Base-by-base conservation (phyloP, 2,888 invertebrate genomes). In the Platynereis dumerilii region DNA sequence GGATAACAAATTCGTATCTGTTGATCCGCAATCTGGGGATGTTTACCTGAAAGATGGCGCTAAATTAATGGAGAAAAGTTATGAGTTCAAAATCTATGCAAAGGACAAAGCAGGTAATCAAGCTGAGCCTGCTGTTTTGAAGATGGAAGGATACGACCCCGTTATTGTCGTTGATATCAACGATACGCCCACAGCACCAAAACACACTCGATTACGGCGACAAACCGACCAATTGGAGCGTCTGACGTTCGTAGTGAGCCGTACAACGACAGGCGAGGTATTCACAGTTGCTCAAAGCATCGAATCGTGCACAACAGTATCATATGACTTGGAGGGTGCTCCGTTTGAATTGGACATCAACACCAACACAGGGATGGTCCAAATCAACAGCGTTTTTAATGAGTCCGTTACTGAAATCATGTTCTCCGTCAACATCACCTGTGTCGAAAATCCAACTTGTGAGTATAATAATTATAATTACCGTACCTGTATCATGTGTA, bases 381-480 rank as follows among this genome's bases (percentile, higher is more conserved):
- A 29, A 5, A 52, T 26, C 1, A 42, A 20, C 1, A 7, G 1
- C 2, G 24, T 5, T 10, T 61, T 53, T 39, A 39, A 27, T 22
- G 24, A 7, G 1, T 20, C 26, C 22, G 27, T 29, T 2, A n/a
- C n/a, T 15, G 55, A 39, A n/a, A n/a, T 42, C 20, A 22, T 26
- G 39, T 29, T 61, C 42, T 34, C 24, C 10, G 42, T 61, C 39
- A 61, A 61, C 20, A 42, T 61, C 42, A 61, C 54, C 5, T 28
- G 61, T 2, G n/a, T 20, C 5, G 55, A 61, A 17, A 54, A 61
- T 42, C 10, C 42, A 29, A 20, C 17, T 12, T 61, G 61, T 61
- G 24, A 54, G 61, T 61, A 5, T 34, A n/a, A n/a, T n/a, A n/a
- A n/a, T n/a, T n/a, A n/a, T n/a, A n/a, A n/a, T n/a, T n/a, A n/a